phyloP scores from a whole-genome alignment of 2,888 invertebrate species.

The Rugalucina vietnamica region DNA sequence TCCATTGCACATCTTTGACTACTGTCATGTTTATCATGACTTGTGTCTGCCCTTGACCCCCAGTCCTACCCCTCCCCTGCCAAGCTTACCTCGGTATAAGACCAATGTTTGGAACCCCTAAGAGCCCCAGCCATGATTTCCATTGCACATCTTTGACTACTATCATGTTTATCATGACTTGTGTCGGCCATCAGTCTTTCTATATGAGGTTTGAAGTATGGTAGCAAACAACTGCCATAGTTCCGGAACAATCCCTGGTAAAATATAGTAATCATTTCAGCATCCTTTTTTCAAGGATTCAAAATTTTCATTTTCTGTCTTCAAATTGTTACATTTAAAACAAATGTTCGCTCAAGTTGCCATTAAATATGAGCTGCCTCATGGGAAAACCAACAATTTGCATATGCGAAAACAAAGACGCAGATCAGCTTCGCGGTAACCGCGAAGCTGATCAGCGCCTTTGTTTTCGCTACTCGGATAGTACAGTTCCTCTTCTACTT shows the following conservation, averaged over 20 bases:
- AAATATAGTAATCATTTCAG: conserved; percentile 27
- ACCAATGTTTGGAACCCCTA: conserved; percentile 93
- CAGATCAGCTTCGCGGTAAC: too few relatives aligned
- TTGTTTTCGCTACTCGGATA: too few relatives aligned
- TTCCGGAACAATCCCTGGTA: conserved; percentile 90
- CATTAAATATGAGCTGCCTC: too few relatives aligned
- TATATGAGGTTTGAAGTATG: conserved; percentile 88
- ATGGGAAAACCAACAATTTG: too few relatives aligned
- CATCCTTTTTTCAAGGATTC: too few relatives aligned
- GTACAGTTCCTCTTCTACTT: too few relatives aligned
- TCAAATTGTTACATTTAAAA: too few relatives aligned
- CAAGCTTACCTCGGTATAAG: conserved; percentile 85
- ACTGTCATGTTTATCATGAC: conserved; percentile 89
- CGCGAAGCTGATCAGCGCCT: too few relatives aligned
- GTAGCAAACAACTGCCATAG: conserved; percentile 89
- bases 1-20: conserved; percentile 93
- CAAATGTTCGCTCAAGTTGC: too few relatives aligned
- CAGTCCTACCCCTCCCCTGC: too few relatives aligned
- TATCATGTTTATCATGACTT: conserved; percentile 88
- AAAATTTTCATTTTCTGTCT: too few relatives aligned
- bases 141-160: conserved; percentile 92
- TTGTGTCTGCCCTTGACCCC: conserved; percentile 77
- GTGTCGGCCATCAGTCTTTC: conserved; percentile 86
- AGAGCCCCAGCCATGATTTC: conserved; percentile 92
- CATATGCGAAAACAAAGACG: too few relatives aligned